Conservation (phyloP, 2,888 invertebrate species). For the Drosophila heteroneura region DNA sequence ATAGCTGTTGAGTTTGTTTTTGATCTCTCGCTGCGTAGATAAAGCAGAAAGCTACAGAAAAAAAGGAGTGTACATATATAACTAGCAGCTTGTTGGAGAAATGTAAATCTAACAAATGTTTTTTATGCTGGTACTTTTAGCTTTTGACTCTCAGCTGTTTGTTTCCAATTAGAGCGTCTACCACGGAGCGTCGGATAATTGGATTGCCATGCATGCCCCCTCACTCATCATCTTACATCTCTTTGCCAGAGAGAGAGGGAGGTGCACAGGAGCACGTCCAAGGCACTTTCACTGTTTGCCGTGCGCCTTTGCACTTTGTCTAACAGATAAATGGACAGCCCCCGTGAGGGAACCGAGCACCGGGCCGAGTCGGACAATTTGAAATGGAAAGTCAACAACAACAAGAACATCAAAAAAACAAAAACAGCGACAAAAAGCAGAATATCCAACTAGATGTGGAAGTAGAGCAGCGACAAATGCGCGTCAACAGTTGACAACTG, state of each 20-base stretch:
- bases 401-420: conserved; percentile 47
- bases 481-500: conserved; percentile 77
- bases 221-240: conserved; percentile 1
- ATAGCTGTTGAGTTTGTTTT: conserved; percentile 37
- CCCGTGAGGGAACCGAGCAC: conserved; percentile 38
- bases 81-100: conserved; percentile 51
- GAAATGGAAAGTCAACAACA: conserved; percentile 58
- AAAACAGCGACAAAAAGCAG: conserved; percentile 19
- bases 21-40: conserved; percentile 26
- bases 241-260: neutral
- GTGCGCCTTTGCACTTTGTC: conserved; percentile 53
- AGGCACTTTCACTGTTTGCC: conserved; percentile 52
- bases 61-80: conserved; percentile 26
- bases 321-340: conserved; percentile 75
- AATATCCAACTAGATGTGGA: conserved; percentile 18
- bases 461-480: conserved; percentile 58
- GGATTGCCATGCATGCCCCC: conserved; percentile 72
- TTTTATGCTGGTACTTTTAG: conserved; percentile 50
- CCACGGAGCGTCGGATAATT: conserved; percentile 76
- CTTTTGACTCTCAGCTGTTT: conserved; percentile 75
- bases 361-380: conserved; percentile 11
- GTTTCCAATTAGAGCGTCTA: conserved; percentile 73
- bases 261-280: conserved; percentile 40
- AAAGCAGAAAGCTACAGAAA: conserved; percentile 25
- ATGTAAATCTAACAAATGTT: conserved; percentile 72